phyloP scores from a whole-genome alignment of 2,113 vertebrate species.

The Myotis lucifugus region DNA sequence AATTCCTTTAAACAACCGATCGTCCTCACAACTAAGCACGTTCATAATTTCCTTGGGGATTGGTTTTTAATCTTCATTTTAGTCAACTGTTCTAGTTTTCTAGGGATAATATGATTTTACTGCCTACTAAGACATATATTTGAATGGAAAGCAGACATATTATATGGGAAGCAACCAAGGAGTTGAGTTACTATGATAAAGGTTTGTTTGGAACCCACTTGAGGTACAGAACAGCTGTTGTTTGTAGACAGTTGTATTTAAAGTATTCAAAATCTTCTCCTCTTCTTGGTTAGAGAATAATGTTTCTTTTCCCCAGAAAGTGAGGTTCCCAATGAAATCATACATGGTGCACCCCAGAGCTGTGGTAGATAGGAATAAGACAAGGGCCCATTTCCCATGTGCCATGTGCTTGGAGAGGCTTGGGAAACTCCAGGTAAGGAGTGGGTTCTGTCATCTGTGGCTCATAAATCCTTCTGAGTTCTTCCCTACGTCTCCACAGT shows the following conservation, averaged over 20 bases:
- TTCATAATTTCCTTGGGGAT: constrained; percentile 41
- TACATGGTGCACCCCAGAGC: background rate
- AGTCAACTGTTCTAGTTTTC: constrained; percentile 28
- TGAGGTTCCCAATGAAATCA: background rate
- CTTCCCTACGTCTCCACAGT: background rate
- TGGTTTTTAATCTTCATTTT: constrained; percentile 51
- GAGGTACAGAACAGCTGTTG: background rate
- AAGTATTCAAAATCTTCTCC: background rate
- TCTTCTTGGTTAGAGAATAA: background rate
- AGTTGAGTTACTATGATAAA: constrained; percentile 5
- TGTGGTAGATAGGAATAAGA: background rate
- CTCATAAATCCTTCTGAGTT: background rate
- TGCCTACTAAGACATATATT: background rate
- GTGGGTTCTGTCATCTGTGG: background rate
- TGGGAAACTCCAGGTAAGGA: background rate
- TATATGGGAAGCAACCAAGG: background rate
- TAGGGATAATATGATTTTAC: constrained; percentile 11
- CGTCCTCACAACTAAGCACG: background rate
- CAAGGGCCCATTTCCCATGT: background rate
- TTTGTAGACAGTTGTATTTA: background rate
- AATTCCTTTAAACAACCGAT: constrained; percentile 40
- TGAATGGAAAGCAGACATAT: constrained; percentile 38
- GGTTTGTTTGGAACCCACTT: background rate
- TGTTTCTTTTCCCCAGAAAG: constrained; percentile 24
- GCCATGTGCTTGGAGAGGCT: background rate